Evolutionary conservation across 2,797 vertebrate species (phyloP).

Genomic region (Sebastes taczanowskii): DNA sequence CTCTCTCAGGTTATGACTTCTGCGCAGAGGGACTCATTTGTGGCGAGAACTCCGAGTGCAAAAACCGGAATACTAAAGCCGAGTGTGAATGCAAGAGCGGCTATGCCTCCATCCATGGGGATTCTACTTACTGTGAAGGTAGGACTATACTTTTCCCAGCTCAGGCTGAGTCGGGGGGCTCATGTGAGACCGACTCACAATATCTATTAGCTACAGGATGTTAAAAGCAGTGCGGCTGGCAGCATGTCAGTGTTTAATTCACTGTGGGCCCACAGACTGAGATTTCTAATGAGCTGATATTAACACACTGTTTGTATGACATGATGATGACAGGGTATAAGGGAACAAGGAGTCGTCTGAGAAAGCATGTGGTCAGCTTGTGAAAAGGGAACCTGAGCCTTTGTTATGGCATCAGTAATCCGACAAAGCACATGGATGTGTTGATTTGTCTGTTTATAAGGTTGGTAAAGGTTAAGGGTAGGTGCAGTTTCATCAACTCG

Average conservation of each 20-base stretch:
- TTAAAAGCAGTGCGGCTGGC: neutral
- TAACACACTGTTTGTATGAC: neutral
- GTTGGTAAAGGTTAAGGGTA: no score
- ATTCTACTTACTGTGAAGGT: slow-evolving; percentile 95
- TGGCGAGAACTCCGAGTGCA: slow-evolving; percentile 94
- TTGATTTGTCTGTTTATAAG: no score
- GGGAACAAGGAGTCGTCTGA: neutral
- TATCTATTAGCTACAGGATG: neutral
- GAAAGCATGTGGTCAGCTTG: neutral
- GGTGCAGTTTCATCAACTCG: neutral
- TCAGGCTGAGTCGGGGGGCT: neutral
- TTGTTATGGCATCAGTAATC: neutral
- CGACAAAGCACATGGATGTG: neutral
- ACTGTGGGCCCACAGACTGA: neutral
- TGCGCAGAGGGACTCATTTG: slow-evolving; percentile 92
- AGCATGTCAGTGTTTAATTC: neutral
- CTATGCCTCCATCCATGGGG: slow-evolving; percentile 89
- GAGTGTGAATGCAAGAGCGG: slow-evolving; percentile 93
- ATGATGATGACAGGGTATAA: neutral
- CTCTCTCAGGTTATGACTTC: slow-evolving; percentile 91
- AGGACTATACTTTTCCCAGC: slow-evolving; percentile 51
- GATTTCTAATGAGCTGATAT: slow-evolving; percentile 6
- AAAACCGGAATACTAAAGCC: slow-evolving; percentile 92
- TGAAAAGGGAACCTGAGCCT: neutral
- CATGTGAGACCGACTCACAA: neutral